Evolutionary conservation across 2,888 invertebrate species (phyloP).

Genomic region (Sericinus montela): DNA sequence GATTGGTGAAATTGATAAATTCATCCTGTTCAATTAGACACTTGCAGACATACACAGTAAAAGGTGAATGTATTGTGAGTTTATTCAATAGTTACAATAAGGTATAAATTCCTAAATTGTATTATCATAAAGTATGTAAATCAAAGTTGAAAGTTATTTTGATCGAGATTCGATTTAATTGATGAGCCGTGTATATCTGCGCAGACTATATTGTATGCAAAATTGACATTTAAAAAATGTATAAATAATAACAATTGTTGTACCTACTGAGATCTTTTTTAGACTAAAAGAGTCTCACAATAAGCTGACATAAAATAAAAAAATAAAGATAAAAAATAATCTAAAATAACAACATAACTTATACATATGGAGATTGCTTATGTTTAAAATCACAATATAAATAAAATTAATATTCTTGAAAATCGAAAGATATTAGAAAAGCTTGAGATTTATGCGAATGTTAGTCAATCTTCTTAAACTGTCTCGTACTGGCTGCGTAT

Average conservation of each 20-base stretch:
- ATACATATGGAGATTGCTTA: constrained; percentile 14
- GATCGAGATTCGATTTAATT: too few relatives aligned
- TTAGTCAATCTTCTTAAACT: constrained; percentile 76
- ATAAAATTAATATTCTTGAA: constrained; percentile 10
- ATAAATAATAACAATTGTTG: neutral
- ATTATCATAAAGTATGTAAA: too few relatives aligned
- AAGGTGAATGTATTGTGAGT: too few relatives aligned
- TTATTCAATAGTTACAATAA: too few relatives aligned
- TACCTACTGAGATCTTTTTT: neutral
- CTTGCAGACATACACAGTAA: too few relatives aligned
- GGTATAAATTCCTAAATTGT: too few relatives aligned
- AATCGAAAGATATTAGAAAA: constrained; percentile 12
- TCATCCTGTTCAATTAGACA: too few relatives aligned
- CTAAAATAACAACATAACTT: constrained; percentile 13
- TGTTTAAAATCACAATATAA: constrained; percentile 40
- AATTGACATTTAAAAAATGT: neutral
- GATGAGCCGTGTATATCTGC: too few relatives aligned
- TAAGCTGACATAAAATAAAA: constrained; percentile 13
- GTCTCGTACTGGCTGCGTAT: constrained; percentile 96
- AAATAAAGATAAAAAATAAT: constrained; percentile 14
- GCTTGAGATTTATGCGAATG: constrained; percentile 8
- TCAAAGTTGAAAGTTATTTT: too few relatives aligned
- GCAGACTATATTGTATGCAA: too few relatives aligned
- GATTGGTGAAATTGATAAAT: too few relatives aligned
- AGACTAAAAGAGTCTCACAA: neutral